phyloP scores from a whole-genome alignment of 2,888 invertebrate genomes.

The Sepiola atlantica region DNA sequence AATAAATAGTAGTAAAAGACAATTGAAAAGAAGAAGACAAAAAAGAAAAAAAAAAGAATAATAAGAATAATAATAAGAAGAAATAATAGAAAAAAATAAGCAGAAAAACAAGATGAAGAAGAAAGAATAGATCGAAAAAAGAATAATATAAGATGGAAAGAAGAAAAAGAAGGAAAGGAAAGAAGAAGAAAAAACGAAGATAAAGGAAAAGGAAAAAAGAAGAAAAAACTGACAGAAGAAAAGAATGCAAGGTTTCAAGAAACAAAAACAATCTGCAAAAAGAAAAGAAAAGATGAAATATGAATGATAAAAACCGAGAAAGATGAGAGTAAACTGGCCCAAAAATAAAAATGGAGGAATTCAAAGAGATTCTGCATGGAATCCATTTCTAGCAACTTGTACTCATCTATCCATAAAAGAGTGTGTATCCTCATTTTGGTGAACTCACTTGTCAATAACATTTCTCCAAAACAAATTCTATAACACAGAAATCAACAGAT shows the following conservation, averaged over 20 bases:
- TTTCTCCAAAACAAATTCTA: constrained; percentile 15
- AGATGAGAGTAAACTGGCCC: not conserved
- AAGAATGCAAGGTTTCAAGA: not conserved
- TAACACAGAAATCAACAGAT: not conserved
- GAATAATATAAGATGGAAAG: not conserved
- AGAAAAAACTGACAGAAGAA: not conserved
- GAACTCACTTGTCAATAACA: constrained; percentile 12
- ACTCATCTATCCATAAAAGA: not conserved
- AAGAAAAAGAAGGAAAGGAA: not conserved
- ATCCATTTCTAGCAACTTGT: constrained; percentile 4
- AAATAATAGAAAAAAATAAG: not conserved
- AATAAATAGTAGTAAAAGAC: too few species aligned
- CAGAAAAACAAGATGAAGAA: not conserved
- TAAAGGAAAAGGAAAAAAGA: not conserved
- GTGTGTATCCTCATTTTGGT: not conserved
- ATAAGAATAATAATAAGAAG: too few species aligned
- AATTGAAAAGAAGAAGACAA: too few species aligned
- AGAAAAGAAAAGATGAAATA: too few species aligned
- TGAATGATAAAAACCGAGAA: not conserved
- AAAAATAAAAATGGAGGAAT: not conserved
- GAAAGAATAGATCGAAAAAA: not conserved
- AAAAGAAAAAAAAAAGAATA: too few species aligned
- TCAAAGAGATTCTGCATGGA: not conserved
- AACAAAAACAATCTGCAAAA: too few species aligned
- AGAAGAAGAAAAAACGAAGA: too few species aligned